Conservation (phyloP, 2,113 vertebrate genomes). For the Hemichromis elongatus region DNA sequence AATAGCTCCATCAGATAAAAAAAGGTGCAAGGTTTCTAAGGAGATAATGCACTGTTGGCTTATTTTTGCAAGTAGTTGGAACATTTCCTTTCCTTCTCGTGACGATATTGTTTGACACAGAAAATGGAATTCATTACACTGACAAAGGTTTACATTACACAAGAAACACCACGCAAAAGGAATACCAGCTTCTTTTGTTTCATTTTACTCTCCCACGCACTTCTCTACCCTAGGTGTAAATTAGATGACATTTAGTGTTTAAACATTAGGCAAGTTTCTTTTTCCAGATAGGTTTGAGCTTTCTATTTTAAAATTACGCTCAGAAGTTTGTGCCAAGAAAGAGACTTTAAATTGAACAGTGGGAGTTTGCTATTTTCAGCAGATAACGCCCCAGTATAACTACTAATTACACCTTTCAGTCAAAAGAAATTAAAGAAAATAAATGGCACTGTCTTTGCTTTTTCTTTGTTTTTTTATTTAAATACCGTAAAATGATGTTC, state of each 20-base stretch:
- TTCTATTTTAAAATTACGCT: not conserved
- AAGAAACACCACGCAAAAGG: not conserved
- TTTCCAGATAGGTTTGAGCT: not conserved
- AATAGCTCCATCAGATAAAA: conserved; percentile 40
- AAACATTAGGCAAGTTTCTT: not conserved
- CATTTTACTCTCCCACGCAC: not conserved
- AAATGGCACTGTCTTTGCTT: not conserved
- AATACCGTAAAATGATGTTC: not conserved
- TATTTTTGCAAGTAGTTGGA: conserved; percentile 1
- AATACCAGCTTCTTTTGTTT: not conserved
- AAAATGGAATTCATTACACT: not conserved
- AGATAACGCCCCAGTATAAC: not conserved
- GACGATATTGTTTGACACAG: not conserved
- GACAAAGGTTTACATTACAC: not conserved
- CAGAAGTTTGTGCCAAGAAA: not conserved
- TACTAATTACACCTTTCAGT: not conserved
- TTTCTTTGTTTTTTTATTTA: not conserved
- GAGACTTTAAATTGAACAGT: not conserved
- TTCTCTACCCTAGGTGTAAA: not conserved
- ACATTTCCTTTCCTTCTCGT: not conserved
- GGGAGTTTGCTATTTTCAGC: not conserved
- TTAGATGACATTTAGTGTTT: not conserved
- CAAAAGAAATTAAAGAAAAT: not conserved
- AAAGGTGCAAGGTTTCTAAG: conserved; percentile 1
- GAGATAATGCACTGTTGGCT: conserved; percentile 17